These are phyloP conservation scores for Daboia siamensis DNA, from an alignment of 2,113 vertebrate species.

Conservation along the genomic window DNA sequence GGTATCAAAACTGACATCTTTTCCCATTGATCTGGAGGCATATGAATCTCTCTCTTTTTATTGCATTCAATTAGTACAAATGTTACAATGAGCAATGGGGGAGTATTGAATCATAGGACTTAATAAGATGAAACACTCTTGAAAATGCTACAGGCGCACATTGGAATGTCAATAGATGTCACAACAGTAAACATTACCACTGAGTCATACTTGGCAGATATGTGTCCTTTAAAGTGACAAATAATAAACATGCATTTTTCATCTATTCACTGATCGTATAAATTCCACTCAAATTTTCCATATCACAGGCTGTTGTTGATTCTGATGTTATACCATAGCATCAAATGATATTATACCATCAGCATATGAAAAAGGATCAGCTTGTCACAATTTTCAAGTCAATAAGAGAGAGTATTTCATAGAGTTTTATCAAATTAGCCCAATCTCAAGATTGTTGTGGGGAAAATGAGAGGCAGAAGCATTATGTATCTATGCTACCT, in stretches of 20 bases:
- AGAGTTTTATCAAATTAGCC: neutral
- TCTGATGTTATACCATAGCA: neutral
- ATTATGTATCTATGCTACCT: neutral
- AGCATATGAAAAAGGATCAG: neutral
- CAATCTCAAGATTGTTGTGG: neutral
- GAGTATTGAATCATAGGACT: neutral
- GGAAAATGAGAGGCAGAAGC: neutral
- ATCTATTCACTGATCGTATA: neutral
- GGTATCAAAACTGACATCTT: neutral
- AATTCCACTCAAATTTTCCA: neutral
- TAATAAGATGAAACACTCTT: neutral
- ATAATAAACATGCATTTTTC: neutral
- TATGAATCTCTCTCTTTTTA: neutral
- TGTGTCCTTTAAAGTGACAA: neutral
- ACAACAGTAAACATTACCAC: neutral
- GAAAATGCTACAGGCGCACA: neutral
- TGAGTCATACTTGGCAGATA: neutral
- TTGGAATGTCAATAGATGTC: neutral
- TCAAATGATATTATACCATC: neutral
- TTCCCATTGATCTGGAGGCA: neutral
- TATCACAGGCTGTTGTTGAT: neutral
- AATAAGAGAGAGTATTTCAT: neutral
- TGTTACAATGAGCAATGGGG: neutral
- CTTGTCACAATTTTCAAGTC: neutral
- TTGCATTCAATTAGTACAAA: neutral